Evolutionary conservation across 1,140 invertebrate genomes (phyloP).

Genomic region (Hestina assimilis): DNA sequence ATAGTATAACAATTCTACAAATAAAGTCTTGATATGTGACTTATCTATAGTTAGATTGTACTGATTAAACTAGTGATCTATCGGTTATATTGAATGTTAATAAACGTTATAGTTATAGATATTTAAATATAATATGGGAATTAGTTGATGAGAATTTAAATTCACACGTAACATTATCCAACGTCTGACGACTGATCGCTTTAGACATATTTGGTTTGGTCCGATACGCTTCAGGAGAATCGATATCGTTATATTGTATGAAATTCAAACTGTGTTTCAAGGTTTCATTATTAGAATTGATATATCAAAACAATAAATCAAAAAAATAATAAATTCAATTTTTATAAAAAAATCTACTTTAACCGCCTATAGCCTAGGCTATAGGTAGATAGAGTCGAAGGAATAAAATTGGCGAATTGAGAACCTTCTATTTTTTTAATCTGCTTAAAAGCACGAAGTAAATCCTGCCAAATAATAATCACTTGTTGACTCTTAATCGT

Average conservation of each 20-base stretch:
- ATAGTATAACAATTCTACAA: background rate
- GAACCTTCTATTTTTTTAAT: too few species aligned
- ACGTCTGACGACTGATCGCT: constrained; percentile 51
- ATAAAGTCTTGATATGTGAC: background rate
- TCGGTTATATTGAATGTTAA: too few species aligned
- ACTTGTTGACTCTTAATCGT: background rate
- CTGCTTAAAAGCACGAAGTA: background rate
- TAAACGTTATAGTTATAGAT: too few species aligned
- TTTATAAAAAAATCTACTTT: too few species aligned
- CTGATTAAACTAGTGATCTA: background rate
- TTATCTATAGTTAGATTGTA: background rate
- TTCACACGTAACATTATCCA: constrained; percentile 51
- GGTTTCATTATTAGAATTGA: constrained; percentile 31
- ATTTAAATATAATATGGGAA: background rate
- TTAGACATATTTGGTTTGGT: constrained; percentile 58
- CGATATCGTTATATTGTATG: constrained; percentile 45
- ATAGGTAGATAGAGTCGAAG: too few species aligned
- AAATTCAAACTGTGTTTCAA: constrained; percentile 63
- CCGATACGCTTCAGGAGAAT: constrained; percentile 60
- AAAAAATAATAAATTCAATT: background rate
- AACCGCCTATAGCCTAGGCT: too few species aligned
- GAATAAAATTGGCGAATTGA: too few species aligned
- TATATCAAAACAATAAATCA: background rate
- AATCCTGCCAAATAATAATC: background rate
- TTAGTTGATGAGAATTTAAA: constrained; percentile 31